Evolutionary conservation across 2,797 vertebrate genomes (phyloP), one percentile per base, ranked within the genome.

Genomic region (Enteromius paludinosus): DNA sequence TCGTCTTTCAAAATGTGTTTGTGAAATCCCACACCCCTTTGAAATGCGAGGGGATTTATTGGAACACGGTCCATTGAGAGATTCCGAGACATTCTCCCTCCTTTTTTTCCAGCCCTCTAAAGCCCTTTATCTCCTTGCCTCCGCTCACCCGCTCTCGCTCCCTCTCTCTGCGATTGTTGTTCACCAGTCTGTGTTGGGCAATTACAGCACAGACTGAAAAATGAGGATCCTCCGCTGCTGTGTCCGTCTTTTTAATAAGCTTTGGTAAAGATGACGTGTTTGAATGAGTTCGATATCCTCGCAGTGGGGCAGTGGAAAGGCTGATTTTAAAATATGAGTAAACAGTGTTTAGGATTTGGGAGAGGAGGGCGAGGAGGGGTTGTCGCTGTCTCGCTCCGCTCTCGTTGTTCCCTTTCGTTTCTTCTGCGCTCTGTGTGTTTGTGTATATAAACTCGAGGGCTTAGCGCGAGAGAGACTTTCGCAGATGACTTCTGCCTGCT

Each of bases 221-320:
- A 84, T 81, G 54, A 77, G 38, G 64, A 87, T 74, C 49, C 76
- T 69, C 30, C 25, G 71, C 69, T 59, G 33, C 75, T 74, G 54
- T 93, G 93, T 94, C 93, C 92, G 90, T 94, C 92, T 94, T 93
- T 94, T 94, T 94, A 93, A 94, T 94, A 95, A 93, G 93, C 94
- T 94, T 95, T 94, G 92, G 89, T 93, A 94, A 94, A 94, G 93
- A 94, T 92, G 93, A 93, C 92, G 92, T 93, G 91, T 92, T 92
- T 91, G 92, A 94, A 94, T 92, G 92, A 92, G 92, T 93, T 94
- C 92, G 93, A 92, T 93, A 92, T 94, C 88, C 89, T 91, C 92
- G 86, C 91, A 93, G 92, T 91, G 89, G 93, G 92, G 89, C 68
- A 73, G 62, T 28, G 89, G 92, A 93, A 91, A 92, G 92, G 91